Conservation (phyloP, 2,113 vertebrate species). For the Vidua macroura region DNA sequence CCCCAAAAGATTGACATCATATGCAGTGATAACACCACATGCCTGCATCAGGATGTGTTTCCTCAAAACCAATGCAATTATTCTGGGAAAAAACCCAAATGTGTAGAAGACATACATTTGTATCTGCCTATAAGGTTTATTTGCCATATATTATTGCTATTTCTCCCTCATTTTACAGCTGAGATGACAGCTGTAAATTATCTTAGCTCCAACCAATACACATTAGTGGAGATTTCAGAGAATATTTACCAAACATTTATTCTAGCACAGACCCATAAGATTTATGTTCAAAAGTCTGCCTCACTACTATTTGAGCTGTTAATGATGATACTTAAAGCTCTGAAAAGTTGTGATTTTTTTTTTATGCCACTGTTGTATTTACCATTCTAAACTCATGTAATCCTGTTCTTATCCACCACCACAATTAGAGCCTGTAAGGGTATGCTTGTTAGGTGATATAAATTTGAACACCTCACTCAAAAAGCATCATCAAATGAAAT, state of each 20-base stretch:
- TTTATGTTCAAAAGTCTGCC: not conserved
- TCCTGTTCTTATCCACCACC: not conserved
- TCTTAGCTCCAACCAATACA: not conserved
- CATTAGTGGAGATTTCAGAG: not conserved
- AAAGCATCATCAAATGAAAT: not conserved
- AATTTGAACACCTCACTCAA: not conserved
- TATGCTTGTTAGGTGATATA: not conserved
- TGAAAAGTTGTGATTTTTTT: not conserved
- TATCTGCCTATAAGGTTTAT: not conserved
- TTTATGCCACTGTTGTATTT: not conserved
- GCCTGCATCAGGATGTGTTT: not conserved
- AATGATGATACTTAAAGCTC: not conserved
- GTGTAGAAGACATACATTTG: not conserved
- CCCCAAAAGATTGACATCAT: not conserved
- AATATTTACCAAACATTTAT: not conserved
- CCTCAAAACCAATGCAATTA: not conserved
- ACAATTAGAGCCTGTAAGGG: not conserved
- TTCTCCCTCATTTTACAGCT: not conserved
- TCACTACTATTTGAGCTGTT: not conserved
- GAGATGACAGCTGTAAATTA: not conserved
- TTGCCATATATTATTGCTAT: not conserved
- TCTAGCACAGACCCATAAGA: not conserved
- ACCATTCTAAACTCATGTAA: not conserved
- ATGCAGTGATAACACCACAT: not conserved
- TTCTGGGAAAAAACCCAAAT: not conserved